These are phyloP conservation scores for Eolophus roseicapilla DNA, from an alignment of 2,113 vertebrate genomes.

Conservation along the genomic window DNA sequence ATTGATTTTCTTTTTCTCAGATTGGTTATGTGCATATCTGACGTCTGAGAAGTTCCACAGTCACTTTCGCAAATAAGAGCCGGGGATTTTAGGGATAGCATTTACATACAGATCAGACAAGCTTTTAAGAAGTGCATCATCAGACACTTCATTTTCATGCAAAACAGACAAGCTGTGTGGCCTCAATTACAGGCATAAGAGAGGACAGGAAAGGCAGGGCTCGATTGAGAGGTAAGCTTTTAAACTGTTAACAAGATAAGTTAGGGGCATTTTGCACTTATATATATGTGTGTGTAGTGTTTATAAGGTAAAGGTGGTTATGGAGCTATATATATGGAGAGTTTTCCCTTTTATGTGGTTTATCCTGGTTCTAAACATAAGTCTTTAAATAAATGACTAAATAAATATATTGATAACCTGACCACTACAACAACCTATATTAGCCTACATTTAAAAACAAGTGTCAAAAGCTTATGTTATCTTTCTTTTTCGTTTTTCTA, in stretches of 20 bases:
- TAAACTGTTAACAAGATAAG: not conserved
- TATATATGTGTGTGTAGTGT: accelerated
- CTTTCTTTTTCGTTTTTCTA: not conserved
- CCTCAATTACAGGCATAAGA: not conserved
- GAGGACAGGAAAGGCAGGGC: not conserved
- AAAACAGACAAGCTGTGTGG: not conserved
- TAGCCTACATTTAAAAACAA: not conserved
- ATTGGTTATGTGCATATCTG: not conserved
- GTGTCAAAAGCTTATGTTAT: not conserved
- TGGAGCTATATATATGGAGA: not conserved
- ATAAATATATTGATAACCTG: not conserved
- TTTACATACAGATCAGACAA: constrained; percentile 6
- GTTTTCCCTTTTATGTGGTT: not conserved
- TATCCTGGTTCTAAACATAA: not conserved
- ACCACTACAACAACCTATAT: not conserved
- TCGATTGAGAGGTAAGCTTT: not conserved
- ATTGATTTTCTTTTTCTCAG: not conserved
- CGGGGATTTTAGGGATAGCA: not conserved
- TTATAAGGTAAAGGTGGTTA: not conserved
- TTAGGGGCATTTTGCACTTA: not conserved
- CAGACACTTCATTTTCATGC: not conserved
- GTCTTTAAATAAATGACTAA: not conserved
- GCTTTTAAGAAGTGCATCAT: not conserved
- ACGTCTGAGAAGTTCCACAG: not conserved
- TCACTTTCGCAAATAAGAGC: not conserved